Evolutionary conservation across 2,113 vertebrate species (phyloP).

Genomic region (Osmerus eperlanus): DNA sequence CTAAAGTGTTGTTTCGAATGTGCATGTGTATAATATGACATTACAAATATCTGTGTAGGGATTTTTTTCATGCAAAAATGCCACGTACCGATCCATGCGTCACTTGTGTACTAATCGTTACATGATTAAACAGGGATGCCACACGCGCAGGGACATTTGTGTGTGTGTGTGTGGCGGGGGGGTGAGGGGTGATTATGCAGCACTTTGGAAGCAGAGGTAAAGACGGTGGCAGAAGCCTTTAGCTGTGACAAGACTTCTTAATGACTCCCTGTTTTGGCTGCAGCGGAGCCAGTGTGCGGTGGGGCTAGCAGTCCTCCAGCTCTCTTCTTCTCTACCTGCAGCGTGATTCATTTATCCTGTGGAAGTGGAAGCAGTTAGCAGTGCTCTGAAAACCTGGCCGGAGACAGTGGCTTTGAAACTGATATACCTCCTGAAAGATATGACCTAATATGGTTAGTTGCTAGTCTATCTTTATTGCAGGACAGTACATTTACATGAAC

Average conservation of each 20-base stretch:
- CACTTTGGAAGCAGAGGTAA: slow-evolving; percentile 24
- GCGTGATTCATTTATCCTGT: slow-evolving; percentile 44
- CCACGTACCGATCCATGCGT: too few relatives aligned
- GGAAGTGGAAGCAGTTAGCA: slow-evolving; percentile 23
- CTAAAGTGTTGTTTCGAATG: too few relatives aligned
- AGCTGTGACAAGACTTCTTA: slow-evolving; percentile 42
- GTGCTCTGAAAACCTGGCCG: too few relatives aligned
- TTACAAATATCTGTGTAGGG: background rate
- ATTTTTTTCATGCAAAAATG: too few relatives aligned
- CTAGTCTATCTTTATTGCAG: too few relatives aligned
- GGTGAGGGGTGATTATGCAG: slow-evolving; percentile 46
- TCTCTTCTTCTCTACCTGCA: slow-evolving; percentile 11
- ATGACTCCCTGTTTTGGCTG: slow-evolving; percentile 42
- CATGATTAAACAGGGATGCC: too few relatives aligned
- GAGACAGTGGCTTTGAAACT: too few relatives aligned
- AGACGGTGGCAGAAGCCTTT: slow-evolving; percentile 32
- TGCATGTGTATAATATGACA: too few relatives aligned
- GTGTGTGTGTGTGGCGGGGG: background rate
- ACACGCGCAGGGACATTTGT: background rate
- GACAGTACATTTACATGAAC: too few relatives aligned
- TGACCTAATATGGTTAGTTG: too few relatives aligned
- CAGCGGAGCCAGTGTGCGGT: slow-evolving; percentile 29
- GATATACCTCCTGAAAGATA: too few relatives aligned
- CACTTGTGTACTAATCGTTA: too few relatives aligned
- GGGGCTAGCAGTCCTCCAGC: background rate